Percentiles rank a stretch among this genome's conserved stretches.
phyloP scores from a whole-genome alignment of 2,113 vertebrate genomes.

The Saccopteryx leptura region DNA sequence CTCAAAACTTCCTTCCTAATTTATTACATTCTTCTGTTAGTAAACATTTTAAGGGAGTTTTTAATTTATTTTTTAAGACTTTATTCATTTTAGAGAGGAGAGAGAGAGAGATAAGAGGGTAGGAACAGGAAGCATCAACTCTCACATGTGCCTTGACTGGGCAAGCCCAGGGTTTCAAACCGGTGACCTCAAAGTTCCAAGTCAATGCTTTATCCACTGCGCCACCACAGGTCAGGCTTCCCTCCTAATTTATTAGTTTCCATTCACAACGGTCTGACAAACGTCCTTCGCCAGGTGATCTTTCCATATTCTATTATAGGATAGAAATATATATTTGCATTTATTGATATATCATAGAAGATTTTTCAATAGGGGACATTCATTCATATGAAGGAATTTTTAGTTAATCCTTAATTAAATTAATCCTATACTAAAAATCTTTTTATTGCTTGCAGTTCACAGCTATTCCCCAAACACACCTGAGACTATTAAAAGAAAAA shows the following conservation, averaged over 20 bases:
- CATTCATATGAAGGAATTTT: background rate
- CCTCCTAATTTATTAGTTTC: background rate
- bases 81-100: too few species aligned
- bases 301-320: background rate
- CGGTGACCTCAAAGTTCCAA: too few species aligned
- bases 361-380: background rate
- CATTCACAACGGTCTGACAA: background rate
- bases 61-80: too few species aligned
- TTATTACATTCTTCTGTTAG: background rate
- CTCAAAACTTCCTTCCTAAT: background rate
- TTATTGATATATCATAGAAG: background rate
- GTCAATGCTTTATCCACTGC: too few species aligned
- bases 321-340: background rate
- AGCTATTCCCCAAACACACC: constrained; percentile 26
- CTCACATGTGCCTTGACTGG: too few species aligned
- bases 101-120: too few species aligned
- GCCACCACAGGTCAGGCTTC: background rate
- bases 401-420: constrained; percentile 28
- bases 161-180: too few species aligned
- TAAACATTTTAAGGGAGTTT: too few species aligned
- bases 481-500: constrained; percentile 21
- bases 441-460: constrained; percentile 26
- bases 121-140: too few species aligned
- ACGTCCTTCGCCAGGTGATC: background rate
- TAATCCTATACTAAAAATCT: background rate